Conservation (phyloP, 92 coral and sea anemone genomes). For the Epizoanthus fatuus region DNA sequence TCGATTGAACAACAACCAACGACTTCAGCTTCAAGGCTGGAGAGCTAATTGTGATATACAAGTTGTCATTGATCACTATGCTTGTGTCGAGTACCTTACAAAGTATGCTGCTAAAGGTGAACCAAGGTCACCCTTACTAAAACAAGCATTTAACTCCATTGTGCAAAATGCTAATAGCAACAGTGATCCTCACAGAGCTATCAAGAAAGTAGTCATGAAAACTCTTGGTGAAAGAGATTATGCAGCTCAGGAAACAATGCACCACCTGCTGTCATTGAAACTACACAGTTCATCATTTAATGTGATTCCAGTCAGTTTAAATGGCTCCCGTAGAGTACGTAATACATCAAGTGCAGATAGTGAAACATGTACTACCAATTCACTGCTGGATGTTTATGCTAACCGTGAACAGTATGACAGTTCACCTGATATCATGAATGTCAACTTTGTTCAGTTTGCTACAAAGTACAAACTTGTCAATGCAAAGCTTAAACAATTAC, state of each 20-base stretch:
- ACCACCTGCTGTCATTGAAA: constrained; percentile 42
- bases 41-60: too few relatives aligned
- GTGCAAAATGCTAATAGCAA: constrained; percentile 25
- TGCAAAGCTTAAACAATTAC: constrained; percentile 4
- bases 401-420: neutral
- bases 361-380: constrained; percentile 32
- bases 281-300: constrained; percentile 42
- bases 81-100: too few relatives aligned
- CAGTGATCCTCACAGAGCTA: constrained; percentile 52
- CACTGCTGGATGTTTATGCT: constrained; percentile 15
- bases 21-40: constrained; percentile 1
- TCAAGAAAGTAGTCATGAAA: constrained; percentile 29
- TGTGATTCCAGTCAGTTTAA: constrained; percentile 22
- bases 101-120: constrained; percentile 32
- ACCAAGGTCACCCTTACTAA: constrained; percentile 29
- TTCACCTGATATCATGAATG: constrained; percentile 26
- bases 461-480: neutral
- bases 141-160: constrained; percentile 22
- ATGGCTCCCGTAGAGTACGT: constrained; percentile 52
- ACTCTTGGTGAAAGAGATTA: constrained; percentile 53
- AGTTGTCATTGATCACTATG: too few relatives aligned
- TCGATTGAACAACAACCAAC: constrained; percentile 59
- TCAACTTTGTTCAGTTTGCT: neutral
- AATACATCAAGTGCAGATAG: constrained; percentile 11
- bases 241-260: constrained; percentile 45